Evolutionary conservation across 2,888 invertebrate genomes (phyloP), one percentile per base, ranked within the genome.

Genomic region (Chymomyza amoena): DNA sequence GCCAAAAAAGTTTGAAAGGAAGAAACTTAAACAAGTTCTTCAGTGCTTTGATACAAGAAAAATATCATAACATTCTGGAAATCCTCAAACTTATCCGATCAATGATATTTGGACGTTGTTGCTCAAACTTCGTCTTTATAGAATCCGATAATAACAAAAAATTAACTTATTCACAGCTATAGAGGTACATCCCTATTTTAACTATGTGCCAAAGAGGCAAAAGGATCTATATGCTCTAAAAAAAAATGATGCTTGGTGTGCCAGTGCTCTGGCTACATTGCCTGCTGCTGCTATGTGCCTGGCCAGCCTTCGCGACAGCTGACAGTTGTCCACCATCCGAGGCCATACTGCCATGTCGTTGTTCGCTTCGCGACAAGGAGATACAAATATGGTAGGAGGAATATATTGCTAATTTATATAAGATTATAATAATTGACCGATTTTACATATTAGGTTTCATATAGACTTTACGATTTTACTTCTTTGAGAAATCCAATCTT

Each of bases 281-380:
- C 39, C 64, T 77, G 7, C 59, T 88, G 7, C 52, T 82, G 50
- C 63, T 79, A 3, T 81, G 72, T 32, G 60, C 67, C 63, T 78
- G 73, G 59, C 62, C 73, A 36, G 54, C 50, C 9, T 56, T 72
- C 0, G 75, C 57, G 10, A 56, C 45, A 10, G 85, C 86, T 4
- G 89, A 90, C 50, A 87, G 87, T 89, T 97, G 97, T 90, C 97
- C 97, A 32, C 93, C 94, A 32, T 95, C 96, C 72, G 96, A 96
- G 85, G 93, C 93, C 61, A 96, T 97, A 83, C 91, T 95, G 69
- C 97, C 97, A 28, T 97, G 97, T 90, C 94, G 96, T 81, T 97
- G 97, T 91, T 94, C 96, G 36, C 93, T 95, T 75, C 93, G 95
- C 61, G 94, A 94, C 84, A 95, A 95, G 88, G 96, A 97, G 87